Evolutionary conservation across 2,113 vertebrate species (phyloP).

Genomic region (Indri indri): DNA sequence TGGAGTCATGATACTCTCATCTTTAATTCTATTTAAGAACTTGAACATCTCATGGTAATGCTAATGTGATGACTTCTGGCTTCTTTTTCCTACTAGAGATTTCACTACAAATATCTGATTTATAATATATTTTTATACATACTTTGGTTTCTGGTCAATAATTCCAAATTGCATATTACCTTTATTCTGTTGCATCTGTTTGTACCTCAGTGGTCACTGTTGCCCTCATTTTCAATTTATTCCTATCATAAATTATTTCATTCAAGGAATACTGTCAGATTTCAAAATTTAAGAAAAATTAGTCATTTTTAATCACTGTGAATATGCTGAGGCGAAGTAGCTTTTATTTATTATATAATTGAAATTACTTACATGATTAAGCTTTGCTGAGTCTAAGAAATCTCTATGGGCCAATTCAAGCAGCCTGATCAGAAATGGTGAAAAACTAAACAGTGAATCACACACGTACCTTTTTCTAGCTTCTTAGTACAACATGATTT

Average conservation of each 20-base stretch:
- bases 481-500: slow-evolving; percentile 43
- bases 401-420: slow-evolving; percentile 63
- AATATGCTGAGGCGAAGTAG: slow-evolving; percentile 24
- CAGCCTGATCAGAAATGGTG: slow-evolving; percentile 55
- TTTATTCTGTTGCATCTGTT: slow-evolving; percentile 4
- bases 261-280: slow-evolving; percentile 1
- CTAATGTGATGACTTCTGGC: neutral
- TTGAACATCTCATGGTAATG: neutral
- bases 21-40: neutral
- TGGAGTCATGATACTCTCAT: neutral
- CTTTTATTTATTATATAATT: slow-evolving; percentile 68
- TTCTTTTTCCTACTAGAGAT: neutral
- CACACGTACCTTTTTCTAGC: neutral
- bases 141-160: neutral
- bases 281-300: slow-evolving; percentile 51
- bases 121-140: neutral
- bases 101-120: neutral
- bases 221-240: neutral
- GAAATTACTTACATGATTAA: slow-evolving; percentile 75
- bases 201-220: neutral
- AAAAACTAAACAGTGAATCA: slow-evolving; percentile 32
- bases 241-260: slow-evolving; percentile 17
- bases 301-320: slow-evolving; percentile 37
- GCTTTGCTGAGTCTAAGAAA: slow-evolving; percentile 75
- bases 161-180: neutral